Percentiles rank a stretch among this genome's conserved stretches.
Conservation (phyloP, 2,888 invertebrate species). For the Sphinx pinastri region DNA sequence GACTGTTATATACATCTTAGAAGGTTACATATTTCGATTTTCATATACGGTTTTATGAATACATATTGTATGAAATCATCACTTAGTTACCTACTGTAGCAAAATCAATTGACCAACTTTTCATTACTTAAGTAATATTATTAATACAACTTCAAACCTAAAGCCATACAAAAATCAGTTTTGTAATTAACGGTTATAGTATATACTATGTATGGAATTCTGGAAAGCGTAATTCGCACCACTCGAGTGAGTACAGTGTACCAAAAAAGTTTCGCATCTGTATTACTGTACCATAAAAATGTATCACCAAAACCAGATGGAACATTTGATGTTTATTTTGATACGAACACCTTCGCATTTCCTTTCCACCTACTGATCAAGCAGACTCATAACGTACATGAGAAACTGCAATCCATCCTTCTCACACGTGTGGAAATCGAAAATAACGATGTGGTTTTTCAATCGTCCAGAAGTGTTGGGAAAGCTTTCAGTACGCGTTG, state of each 20-base stretch:
- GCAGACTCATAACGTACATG: constrained; percentile 35
- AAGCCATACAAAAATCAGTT: no score
- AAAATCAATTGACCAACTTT: neutral
- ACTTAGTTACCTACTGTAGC: constrained; percentile 3
- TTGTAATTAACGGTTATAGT: no score
- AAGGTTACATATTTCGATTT: neutral
- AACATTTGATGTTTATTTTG: constrained; percentile 73
- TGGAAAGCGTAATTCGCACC: neutral
- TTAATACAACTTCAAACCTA: no score
- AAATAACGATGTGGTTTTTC: constrained; percentile 60
- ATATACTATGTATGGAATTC: no score
- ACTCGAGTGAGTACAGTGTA: neutral
- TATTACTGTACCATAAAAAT: constrained; percentile 20
- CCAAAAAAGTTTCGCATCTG: neutral
- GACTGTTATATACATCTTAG: neutral
- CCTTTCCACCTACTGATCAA: constrained; percentile 59
- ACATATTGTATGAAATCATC: neutral
- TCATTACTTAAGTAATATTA: no score
- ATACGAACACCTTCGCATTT: constrained; percentile 70
- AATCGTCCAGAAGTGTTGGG: constrained; percentile 52
- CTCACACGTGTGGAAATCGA: constrained; percentile 53
- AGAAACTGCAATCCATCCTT: constrained; percentile 48
- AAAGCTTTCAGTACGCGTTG: constrained; percentile 76
- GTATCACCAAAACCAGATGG: constrained; percentile 52
- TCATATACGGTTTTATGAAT: neutral